These are phyloP conservation scores for Echinops telfairi DNA, from an alignment of 2,113 vertebrate species.

Conservation along the genomic window DNA sequence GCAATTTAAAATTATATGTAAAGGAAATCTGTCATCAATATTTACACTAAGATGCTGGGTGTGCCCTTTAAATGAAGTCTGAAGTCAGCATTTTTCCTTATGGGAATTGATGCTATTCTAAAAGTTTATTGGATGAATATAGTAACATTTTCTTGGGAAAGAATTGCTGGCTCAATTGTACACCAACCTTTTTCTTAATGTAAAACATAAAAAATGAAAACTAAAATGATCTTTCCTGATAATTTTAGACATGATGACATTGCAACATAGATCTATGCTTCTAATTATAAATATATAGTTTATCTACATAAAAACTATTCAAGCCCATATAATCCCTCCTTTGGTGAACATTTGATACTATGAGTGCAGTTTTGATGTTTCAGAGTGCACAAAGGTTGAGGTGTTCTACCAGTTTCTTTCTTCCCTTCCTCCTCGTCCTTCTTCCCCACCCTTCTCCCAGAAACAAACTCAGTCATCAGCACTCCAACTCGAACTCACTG, in stretches of 20 bases:
- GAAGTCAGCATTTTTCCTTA: too few species aligned
- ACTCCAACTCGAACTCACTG: too few species aligned
- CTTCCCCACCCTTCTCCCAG: rapidly evolving
- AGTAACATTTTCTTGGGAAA: slow-evolving; percentile 39
- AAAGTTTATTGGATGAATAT: not conserved
- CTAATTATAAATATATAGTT: not conserved
- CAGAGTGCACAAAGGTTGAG: not conserved
- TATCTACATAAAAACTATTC: not conserved
- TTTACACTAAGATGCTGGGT: too few species aligned
- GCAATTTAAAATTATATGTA: slow-evolving; percentile 36
- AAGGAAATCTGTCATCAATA: not conserved
- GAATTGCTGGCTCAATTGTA: not conserved
- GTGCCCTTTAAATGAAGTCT: too few species aligned
- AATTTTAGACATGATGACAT: slow-evolving; percentile 5
- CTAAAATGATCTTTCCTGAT: not conserved
- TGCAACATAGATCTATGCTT: not conserved
- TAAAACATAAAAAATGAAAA: not conserved
- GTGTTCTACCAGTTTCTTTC: too few species aligned
- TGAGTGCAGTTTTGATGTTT: not conserved
- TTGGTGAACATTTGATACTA: not conserved
- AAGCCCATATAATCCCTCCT: not conserved
- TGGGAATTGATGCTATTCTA: too few species aligned
- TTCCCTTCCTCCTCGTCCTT: rapidly evolving
- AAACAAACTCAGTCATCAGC: not conserved
- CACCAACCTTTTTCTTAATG: slow-evolving; percentile 17